phyloP scores from a whole-genome alignment of 2,888 invertebrate species.

The Geophilus truncorum region DNA sequence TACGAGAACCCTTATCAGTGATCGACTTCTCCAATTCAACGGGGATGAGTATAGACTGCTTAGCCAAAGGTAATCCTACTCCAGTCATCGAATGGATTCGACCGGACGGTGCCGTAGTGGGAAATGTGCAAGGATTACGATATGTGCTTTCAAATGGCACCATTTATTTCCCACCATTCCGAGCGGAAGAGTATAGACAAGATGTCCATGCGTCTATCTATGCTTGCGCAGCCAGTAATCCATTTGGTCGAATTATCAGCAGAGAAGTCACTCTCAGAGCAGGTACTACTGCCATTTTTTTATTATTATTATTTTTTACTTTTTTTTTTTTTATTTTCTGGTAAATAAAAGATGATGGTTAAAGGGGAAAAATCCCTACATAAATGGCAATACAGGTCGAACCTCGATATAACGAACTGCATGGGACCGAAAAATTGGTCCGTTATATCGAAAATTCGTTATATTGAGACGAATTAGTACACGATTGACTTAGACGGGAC shows the following conservation, averaged over 20 bases:
- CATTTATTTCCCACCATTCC: slow-evolving; percentile 41
- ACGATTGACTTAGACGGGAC: no score
- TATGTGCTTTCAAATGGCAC: slow-evolving; percentile 42
- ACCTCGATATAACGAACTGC: no score
- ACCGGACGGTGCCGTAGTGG: slow-evolving; percentile 43
- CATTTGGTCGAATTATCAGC: slow-evolving; percentile 42
- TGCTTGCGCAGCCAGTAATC: slow-evolving; percentile 41
- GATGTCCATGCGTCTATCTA: slow-evolving; percentile 43
- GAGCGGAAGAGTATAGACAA: slow-evolving; percentile 40
- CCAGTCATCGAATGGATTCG: slow-evolving; percentile 44
- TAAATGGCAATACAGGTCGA: no score
- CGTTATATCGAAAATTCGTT: no score
- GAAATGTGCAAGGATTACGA: slow-evolving; percentile 41
- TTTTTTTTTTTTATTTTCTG: background rate
- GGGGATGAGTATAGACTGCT: slow-evolving; percentile 45
- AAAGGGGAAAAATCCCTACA: no score
- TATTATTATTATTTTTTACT: background rate
- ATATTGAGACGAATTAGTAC: no score
- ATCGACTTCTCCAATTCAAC: slow-evolving; percentile 46
- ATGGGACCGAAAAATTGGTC: no score
- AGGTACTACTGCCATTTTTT: slow-evolving; percentile 38
- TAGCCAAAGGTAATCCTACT: slow-evolving; percentile 44
- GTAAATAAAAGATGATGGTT: background rate
- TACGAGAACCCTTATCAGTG: slow-evolving; percentile 31
- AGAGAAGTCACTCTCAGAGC: slow-evolving; percentile 42